Evolutionary conservation across 2,888 invertebrate species (phyloP), one percentile per base, ranked within the genome.

Genomic region (Meghimatium bilineatum): DNA sequence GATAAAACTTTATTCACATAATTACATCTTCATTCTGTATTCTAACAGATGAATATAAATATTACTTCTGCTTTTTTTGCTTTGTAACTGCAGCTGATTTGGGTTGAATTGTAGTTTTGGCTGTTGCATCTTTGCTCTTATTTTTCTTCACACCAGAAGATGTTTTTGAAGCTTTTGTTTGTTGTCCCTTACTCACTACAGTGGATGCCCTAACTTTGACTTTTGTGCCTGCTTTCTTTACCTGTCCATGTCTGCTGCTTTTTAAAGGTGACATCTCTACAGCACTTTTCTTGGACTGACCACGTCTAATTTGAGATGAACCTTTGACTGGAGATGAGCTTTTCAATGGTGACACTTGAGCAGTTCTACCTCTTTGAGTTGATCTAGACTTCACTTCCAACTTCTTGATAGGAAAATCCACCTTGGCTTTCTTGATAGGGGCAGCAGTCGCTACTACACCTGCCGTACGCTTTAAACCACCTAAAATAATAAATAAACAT

Each of bases 381-480:
- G 60, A n/a, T 32, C 77, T 60, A 26, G 38, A n/a, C 34, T 63
- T 77, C 20, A 36, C 63, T 44, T 34, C 66, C 29, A 44, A 44
- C n/a, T 36, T 23, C 23, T 66, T 29, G 32, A 49, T 52, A 36
- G 72, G 44, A 38, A 67, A 49, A 17, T 29, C 36, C 3, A 75
- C 32, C 67, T 67, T 82, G 26, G 44, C 38, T 69, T 71, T 82
- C n/a, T 77, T 82, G 26, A 38, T 12, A 44, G 69, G 5, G 10
- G 38, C 38, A 52, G 49, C 5, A 1, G 49, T 12, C n/a, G 26
- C 38, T 38, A 60, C 6, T 14, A 26, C 20, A 17, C 23, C 82
- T 66, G 82, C 82, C 52, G 75, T 82, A 14, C 82, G 82, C 36
- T 82, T 82, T 1, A 23, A 29, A 38, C 36, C 81, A 26, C 75